These are phyloP conservation scores for Thunnus maccoyii DNA, from an alignment of 2,113 vertebrate genomes.

Conservation along the genomic window DNA sequence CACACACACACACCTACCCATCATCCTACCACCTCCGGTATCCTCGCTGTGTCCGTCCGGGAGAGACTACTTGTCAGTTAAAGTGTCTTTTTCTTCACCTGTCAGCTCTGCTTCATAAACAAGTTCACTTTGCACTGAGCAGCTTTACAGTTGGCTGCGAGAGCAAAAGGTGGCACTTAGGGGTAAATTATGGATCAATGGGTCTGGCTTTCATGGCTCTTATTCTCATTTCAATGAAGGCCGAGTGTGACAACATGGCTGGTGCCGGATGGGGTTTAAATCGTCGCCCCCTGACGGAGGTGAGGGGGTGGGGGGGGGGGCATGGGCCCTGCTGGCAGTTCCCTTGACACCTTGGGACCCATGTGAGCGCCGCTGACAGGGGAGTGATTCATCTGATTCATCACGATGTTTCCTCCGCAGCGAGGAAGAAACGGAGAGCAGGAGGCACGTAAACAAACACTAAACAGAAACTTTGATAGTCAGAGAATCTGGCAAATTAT, in stretches of 20 bases:
- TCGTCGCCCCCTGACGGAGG: constrained; percentile 26
- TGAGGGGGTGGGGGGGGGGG: not conserved
- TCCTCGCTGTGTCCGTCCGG: constrained; percentile 4
- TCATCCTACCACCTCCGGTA: constrained; percentile 2
- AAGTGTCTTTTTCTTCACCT: constrained; percentile 51
- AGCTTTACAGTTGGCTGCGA: constrained; percentile 39
- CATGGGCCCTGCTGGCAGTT: constrained; percentile 59
- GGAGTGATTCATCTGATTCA: constrained; percentile 56
- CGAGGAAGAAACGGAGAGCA: not conserved
- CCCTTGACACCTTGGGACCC: constrained; percentile 70
- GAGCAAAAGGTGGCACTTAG: constrained; percentile 50
- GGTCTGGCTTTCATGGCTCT: constrained; percentile 45
- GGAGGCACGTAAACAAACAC: not conserved
- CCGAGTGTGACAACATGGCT: constrained; percentile 52
- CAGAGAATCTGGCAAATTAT: not conserved
- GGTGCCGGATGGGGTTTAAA: constrained; percentile 61
- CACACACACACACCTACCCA: not conserved
- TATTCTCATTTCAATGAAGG: constrained; percentile 69
- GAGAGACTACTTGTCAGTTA: constrained; percentile 38
- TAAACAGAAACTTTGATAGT: constrained; percentile 7
- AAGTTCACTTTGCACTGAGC: constrained; percentile 52
- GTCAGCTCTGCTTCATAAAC: constrained; percentile 61
- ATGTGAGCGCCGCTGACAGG: constrained; percentile 62
- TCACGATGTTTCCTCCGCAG: constrained; percentile 13
- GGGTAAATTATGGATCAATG: constrained; percentile 59